Evolutionary conservation across 1,140 invertebrate species (phyloP), one percentile per base, ranked within the genome.

Genomic region (Drosophila azteca): DNA sequence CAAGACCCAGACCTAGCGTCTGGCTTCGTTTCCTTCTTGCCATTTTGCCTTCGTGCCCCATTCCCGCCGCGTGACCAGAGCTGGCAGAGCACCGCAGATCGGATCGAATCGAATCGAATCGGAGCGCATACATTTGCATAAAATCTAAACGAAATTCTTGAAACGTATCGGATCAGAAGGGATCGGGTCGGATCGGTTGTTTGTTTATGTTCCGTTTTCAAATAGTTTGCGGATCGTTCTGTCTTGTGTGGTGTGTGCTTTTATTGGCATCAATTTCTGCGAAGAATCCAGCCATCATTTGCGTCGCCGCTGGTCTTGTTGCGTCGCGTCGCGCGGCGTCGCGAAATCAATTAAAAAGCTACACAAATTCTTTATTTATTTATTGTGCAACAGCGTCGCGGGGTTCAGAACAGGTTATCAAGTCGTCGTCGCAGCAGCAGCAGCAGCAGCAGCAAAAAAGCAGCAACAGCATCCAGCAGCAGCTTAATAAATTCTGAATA

Each of bases 291-390:
- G 46, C 63, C 60, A 87, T 87, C 82, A 87, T 87, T 87, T 88
- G 78, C 64, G 52, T 50, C 77, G 78, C 49, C 48, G 63, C 63
- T 63, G 61, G 61, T 81, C 63, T 63, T 61, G 61, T 81, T 62
- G 31, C 31, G 72, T 51, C 61, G 69, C 83, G 73, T 20, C 17
- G 17, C 17, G 17, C 17, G 17, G 31, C 31, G 72, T 51, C 61
- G 69, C 83, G 73, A 82, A 87, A 87, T 87, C 82, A 87, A 88
- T 87, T 88, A 88, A 87, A 88, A 87, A 67, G 67, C 83, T 72
- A 81, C 82, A 77, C 78, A 85, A 79, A 83, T 77, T 79, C 68
- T 83, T 82, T 82, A 78, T 82, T 87, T 87, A 78, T 87, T 87
- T 88, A 87, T 87, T 88, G 79, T 87, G 83, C 83, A 87, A 87